Conservation (phyloP, 2,888 invertebrate genomes). For the Harpalus rubripes region DNA sequence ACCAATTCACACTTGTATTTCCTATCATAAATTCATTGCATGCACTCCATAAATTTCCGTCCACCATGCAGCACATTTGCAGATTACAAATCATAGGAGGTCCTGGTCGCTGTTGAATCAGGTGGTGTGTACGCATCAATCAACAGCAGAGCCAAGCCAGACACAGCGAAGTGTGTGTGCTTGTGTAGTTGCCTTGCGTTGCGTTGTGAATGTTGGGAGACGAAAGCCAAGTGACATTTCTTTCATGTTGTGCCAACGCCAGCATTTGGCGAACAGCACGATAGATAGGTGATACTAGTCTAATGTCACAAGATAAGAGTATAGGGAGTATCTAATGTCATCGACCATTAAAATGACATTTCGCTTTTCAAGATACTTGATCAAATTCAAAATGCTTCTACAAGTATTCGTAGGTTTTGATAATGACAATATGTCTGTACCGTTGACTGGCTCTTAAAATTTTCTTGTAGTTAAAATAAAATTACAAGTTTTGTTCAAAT, state of each 20-base stretch:
- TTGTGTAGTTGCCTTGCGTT: not conserved
- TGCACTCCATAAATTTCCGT: not conserved
- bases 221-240: not conserved
- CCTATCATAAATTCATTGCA: not conserved
- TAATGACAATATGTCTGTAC: no score
- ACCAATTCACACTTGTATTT: not conserved
- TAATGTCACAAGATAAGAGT: not conserved
- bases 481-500: no score
- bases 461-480: no score
- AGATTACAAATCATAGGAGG: conserved; percentile 19
- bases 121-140: not conserved
- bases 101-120: not conserved
- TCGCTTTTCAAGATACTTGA: no score
- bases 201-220: not conserved
- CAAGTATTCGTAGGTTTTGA: no score
- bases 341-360: not conserved
- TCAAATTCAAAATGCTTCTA: no score
- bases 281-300: not conserved
- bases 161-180: not conserved
- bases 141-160: not conserved
- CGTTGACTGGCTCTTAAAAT: no score
- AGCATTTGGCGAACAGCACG: not conserved
- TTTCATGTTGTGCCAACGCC: not conserved
- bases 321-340: not conserved
- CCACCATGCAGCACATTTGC: conserved; percentile 8